Evolutionary conservation across 37 sponge, comb jelly and placozoan genomes (phyloP), one percentile per base, ranked within the genome.

Genomic region (Theonella swinhoei): DNA sequence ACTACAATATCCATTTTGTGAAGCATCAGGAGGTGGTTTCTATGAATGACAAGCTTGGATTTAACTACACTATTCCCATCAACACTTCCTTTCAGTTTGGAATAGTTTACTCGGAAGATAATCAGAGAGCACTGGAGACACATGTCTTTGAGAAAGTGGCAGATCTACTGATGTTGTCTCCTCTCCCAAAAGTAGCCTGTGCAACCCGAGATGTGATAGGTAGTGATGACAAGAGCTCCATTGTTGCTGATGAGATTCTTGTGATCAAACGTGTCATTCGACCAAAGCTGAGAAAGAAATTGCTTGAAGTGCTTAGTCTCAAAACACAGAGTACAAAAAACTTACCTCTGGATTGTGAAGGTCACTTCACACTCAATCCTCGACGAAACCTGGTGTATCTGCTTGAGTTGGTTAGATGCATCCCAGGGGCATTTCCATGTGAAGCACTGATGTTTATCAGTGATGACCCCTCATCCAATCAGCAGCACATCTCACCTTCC

Each of bases 41-140:
- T 1, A 23, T 87, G 35, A 38, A 4, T n/a, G 88, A 80, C 39
- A 66, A 75, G 9, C 35, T 64, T 4, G 88, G 76, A 0, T 60
- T 42, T 37, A 23, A 22, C 1, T 75, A 47, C 42, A 31, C 41
- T 37, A 63, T 87, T 5, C 81, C 88, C 2, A 35, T 80, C 30
- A 70, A 80, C 31, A 62, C 88, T 68, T 20, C 75, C 26, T n/a
- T 81, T 20, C 74, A 87, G 41, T 42, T 87, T 4, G 88, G 80
- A 7, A 61, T 80, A 0, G 11, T 87, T 14, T 75, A 75, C 74
- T 47, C 54, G 7, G 54, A 47, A 17, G 54, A 47, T 47, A n/a
- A n/a, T n/a, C n/a, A n/a, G n/a, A n/a, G n/a, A n/a, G 66, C 79
- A 58, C 82, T 76, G 0, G 74, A 65, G 39, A 66, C 37, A 22